Evolutionary conservation across 2,113 vertebrate species (phyloP), one percentile per base, ranked within the genome.

Genomic region (Corvus moneduloides): DNA sequence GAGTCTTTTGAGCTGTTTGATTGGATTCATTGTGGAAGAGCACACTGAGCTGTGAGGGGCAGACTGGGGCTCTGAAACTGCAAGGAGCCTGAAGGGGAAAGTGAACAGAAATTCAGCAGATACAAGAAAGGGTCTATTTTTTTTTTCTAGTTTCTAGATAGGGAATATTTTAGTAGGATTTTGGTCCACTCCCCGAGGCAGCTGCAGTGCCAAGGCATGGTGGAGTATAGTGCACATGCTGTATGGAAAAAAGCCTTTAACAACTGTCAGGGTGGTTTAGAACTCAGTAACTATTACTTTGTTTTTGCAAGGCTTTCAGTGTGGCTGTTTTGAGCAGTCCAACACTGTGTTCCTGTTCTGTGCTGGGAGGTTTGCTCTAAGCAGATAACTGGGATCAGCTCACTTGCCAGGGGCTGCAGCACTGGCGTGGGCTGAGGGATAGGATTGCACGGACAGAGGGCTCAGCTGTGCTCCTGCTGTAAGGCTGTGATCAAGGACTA

Each of bases 181-280:
- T 81, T 77, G 30, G 10, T 84, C 7, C 2, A 1, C 16, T 14
- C 9, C 21, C 9, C 12, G 14, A 32, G 48, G 39, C 39, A 75
- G 62, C 68, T 76, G 63, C 21, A 64, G 23, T 23, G 48, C 56
- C 16, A 8, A 23, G 71, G 61, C n/a, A 17, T 0, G 28, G 56
- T 1, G 1, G 10, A 63, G 15, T 2, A 1, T 0, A 17, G 22
- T 5, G 18, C 51, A 39, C 0, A 0, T 6, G 4, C 35, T 84
- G 0, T 7, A 1, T 54, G 51, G 55, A 10, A 33, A 49, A 23
- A 12, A 21, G 22, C 35, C 21, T 2, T 11, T 14, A 32, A 6
- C 3, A 7, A 5, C 7, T 27, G 39, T 14, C 43, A 2, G 2
- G 2, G 1, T 13, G 22, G 37, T 22, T 76, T 3, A 55, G 49